phyloP scores from a whole-genome alignment of 2,797 vertebrate species.

The Anguilla marmorata region DNA sequence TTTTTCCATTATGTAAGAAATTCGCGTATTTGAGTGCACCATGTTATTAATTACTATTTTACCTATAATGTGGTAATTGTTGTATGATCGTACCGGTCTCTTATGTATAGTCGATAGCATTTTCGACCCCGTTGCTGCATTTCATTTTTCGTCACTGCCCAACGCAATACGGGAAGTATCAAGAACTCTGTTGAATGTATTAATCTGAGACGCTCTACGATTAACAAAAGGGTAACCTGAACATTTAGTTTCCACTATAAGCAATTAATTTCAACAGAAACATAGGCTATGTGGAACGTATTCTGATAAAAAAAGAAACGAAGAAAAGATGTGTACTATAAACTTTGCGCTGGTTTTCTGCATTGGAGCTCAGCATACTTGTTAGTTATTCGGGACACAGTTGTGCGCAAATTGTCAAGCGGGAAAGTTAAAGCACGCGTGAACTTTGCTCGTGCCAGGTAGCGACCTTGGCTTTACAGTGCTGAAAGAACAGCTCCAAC shows the following conservation, averaged over 20 bases:
- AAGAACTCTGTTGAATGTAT: background rate
- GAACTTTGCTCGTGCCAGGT: background rate
- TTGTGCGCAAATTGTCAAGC: background rate
- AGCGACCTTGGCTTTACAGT: constrained; percentile 9
- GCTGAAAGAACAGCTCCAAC: constrained; percentile 31
- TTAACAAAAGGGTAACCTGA: background rate
- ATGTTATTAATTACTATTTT: background rate
- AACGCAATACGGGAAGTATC: background rate
- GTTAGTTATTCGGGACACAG: background rate
- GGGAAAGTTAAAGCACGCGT: background rate
- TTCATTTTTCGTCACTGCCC: background rate
- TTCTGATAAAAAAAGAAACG: background rate
- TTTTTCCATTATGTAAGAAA: background rate
- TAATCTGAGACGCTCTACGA: background rate
- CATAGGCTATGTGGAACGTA: background rate
- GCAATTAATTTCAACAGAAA: background rate
- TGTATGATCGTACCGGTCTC: background rate
- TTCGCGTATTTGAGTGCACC: background rate
- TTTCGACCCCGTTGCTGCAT: background rate
- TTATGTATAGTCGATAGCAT: background rate
- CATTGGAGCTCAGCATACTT: background rate
- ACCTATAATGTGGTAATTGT: background rate
- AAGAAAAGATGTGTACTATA: background rate
- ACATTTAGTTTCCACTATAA: background rate
- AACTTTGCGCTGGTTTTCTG: background rate